Evolutionary conservation across 2,888 invertebrate species (phyloP), one percentile per base, ranked within the genome.

Genomic region (Machimus rusticus): DNA sequence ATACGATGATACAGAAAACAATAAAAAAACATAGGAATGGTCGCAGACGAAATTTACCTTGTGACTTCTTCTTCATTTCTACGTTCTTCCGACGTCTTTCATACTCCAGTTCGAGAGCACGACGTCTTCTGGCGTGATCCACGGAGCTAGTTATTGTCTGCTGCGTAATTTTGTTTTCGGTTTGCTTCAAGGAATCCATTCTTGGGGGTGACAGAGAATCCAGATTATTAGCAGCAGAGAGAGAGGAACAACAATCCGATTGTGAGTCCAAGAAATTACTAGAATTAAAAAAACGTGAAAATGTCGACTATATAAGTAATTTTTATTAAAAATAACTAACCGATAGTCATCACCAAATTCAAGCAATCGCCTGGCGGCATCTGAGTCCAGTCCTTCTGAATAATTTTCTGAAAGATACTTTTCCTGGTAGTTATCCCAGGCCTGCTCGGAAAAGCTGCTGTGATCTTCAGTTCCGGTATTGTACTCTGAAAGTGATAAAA

Each of bases 341-440:
- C 97, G 94, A 93, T 98, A 98, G 93, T 98, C 98, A 92, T 98
- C 98, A 46, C 97, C 97, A 91, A 97, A 97, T 91, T 98, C 97
- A 89, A 97, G 93, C 23, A 98, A 93, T 89, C 95, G 95, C 88
- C 97, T 94, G 57, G 97, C 97, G 46, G 96, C 96, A 93, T 98
- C 97, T 1, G 97, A 96, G 92, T 98, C 98, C 3, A 95, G 94
- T 78, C 95, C 95, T 93, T 98, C 98, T 87, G 98, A 98, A 92
- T 98, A 98, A 37, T 97, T 95, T 92, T 98, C 98, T 66, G 97
- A 97, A 92, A 97, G 95, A 93, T 98, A 98, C 93, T 97, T 98
- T 92, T 98, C 98, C 96, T 98, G 98, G 94, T 98, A 98, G 93
- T 97, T 97, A 93, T 98, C 98, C 98, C 98, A 98, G 79, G 98